A percentile compares a stretch with the other conserved stretches of the same genome.
Conservation (phyloP, 2,797 vertebrate genomes). For the Catostomus latipinnis region DNA sequence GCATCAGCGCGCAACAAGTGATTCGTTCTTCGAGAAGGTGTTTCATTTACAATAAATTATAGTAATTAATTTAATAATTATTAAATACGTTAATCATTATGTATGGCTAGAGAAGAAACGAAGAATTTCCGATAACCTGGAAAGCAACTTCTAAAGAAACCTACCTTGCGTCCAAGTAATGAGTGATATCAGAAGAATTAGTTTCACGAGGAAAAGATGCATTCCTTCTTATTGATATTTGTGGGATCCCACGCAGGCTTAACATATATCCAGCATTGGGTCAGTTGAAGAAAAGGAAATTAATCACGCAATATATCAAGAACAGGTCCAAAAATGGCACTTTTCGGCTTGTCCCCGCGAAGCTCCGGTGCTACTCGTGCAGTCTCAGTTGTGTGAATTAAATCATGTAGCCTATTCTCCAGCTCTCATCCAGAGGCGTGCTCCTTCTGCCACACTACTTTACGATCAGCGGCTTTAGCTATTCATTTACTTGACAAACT, state of each 20-base stretch:
- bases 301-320: conserved; percentile 44
- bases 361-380: conserved; percentile 67
- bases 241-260: conserved; percentile 75
- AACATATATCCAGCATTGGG: conserved; percentile 79
- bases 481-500: conserved; percentile 51
- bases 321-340: conserved; percentile 65
- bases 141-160: conserved; percentile 28
- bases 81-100: no score
- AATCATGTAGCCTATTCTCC: conserved; percentile 60
- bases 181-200: conserved; percentile 77
- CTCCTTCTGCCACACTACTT: conserved; percentile 47
- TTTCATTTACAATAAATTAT: neutral
- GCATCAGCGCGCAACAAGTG: conserved; percentile 53
- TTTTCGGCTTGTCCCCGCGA: conserved; percentile 44
- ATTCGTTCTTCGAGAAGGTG: neutral
- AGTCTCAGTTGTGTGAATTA: conserved; percentile 68
- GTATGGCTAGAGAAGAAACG: neutral
- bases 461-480: conserved; percentile 29
- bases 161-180: conserved; percentile 76
- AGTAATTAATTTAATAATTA: neutral
- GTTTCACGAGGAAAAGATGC: conserved; percentile 77
- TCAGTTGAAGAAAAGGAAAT: conserved; percentile 57
- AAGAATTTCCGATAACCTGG: no score
- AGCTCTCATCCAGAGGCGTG: conserved; percentile 60
- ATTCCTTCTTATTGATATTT: conserved; percentile 76